These are phyloP conservation scores for Sorex maritimensis DNA, from an alignment of 2,797 vertebrate species.

Conservation along the genomic window DNA sequence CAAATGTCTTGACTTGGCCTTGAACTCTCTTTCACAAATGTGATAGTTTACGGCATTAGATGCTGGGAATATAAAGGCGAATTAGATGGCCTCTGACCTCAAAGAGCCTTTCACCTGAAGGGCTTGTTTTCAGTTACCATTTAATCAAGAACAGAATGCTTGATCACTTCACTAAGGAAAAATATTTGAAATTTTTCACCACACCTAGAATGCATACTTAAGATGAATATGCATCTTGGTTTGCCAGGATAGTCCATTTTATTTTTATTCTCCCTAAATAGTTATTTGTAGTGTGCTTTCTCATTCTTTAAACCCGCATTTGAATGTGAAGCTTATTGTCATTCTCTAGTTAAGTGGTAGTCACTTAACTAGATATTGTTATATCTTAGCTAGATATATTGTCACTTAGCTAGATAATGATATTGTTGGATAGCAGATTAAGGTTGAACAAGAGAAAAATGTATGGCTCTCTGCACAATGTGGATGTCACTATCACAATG, in stretches of 20 bases:
- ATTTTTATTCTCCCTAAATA: conserved; percentile 20
- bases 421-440: background rate
- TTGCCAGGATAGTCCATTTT: background rate
- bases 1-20: background rate
- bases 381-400: too few species aligned
- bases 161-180: conserved; percentile 47
- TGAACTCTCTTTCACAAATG: background rate
- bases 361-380: background rate
- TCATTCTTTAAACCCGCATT: background rate
- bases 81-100: background rate
- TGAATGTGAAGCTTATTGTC: conserved; percentile 28
- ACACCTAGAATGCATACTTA: background rate
- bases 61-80: conserved; percentile 6
- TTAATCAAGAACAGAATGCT: conserved; percentile 14
- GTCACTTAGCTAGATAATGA: background rate
- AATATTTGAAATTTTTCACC: conserved; percentile 22
- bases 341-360: conserved; percentile 2
- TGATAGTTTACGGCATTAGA: background rate
- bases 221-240: background rate
- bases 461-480: background rate
- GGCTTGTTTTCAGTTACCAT: background rate
- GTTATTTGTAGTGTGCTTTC: background rate
- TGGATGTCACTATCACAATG: background rate
- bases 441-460: background rate
- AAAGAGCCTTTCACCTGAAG: background rate